Percentiles rank a stretch among this genome's conserved stretches.
Conservation (phyloP, 1,140 invertebrate genomes). For the Matsumurasca onukii region DNA sequence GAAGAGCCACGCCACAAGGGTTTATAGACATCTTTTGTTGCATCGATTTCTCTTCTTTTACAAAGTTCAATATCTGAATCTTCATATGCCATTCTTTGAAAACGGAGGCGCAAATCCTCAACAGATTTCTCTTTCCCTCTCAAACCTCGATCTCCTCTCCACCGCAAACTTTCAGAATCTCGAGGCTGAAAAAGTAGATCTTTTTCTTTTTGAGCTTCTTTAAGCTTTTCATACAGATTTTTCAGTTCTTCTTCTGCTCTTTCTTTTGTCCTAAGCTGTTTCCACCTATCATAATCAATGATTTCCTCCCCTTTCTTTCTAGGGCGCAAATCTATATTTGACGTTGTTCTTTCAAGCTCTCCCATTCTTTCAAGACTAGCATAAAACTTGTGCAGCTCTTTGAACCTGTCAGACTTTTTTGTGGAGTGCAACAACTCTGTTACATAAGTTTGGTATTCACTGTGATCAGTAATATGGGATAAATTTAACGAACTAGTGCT, state of each 20-base stretch:
- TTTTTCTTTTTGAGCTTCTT: constrained; percentile 75
- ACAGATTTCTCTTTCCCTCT: constrained; percentile 83
- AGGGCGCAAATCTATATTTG: constrained; percentile 65
- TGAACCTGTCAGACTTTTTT: constrained; percentile 76
- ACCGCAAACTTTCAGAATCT: constrained; percentile 67
- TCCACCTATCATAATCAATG: constrained; percentile 86
- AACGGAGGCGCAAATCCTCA: constrained; percentile 75
- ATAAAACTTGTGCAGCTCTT: constrained; percentile 84
- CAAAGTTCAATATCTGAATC: constrained; percentile 51
- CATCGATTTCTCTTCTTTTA: constrained; percentile 50
- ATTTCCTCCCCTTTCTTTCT: constrained; percentile 67
- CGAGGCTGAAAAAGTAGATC: constrained; percentile 79
- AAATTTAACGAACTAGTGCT: constrained; percentile 52
- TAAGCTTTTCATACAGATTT: constrained; percentile 73
- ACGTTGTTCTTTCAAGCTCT: constrained; percentile 75
- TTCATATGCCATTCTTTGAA: constrained; percentile 57
- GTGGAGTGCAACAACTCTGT: constrained; percentile 69
- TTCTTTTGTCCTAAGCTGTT: constrained; percentile 73
- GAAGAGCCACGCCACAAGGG: constrained; percentile 81
- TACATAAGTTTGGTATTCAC: constrained; percentile 68
- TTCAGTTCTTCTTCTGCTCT: constrained; percentile 80
- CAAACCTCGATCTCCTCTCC: constrained; percentile 74
- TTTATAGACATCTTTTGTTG: constrained; percentile 65
- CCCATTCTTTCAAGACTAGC: constrained; percentile 81
- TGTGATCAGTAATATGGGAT: constrained; percentile 50